Conservation (phyloP, 2,888 invertebrate genomes). For the Automeris io region DNA sequence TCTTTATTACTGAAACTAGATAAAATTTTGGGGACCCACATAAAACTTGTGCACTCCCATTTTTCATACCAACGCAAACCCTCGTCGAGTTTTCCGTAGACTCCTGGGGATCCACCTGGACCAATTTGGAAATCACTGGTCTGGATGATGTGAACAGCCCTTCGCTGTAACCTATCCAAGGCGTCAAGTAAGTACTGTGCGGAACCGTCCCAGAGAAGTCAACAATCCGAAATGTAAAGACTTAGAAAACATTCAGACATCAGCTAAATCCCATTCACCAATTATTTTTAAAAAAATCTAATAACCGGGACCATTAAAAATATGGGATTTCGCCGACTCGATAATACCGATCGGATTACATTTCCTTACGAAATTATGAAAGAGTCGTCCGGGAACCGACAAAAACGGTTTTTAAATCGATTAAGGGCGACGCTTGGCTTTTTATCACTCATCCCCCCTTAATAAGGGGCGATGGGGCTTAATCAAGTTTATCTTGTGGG, state of each 20-base stretch:
- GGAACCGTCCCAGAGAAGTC: no score
- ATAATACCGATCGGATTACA: constrained; percentile 10
- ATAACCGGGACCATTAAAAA: constrained; percentile 7
- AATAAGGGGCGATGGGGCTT: constrained; percentile 23
- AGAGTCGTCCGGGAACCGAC: constrained; percentile 19
- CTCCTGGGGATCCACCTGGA: no score
- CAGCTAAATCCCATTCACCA: constrained; percentile 5
- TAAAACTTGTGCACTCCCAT: no score
- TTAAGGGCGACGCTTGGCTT: constrained; percentile 22
- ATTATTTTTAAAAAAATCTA: constrained; percentile 6
- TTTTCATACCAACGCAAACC: no score
- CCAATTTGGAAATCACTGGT: no score
- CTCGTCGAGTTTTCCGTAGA: no score
- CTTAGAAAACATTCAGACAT: constrained; percentile 4
- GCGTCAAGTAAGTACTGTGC: no score
- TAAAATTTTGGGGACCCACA: no score
- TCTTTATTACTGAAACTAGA: no score
- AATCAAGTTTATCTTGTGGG: constrained; percentile 39
- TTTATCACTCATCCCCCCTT: constrained; percentile 23
- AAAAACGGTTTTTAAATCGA: constrained; percentile 29
- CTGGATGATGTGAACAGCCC: no score
- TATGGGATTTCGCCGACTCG: constrained; percentile 1
- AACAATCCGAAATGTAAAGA: neutral
- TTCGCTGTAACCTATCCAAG: no score
- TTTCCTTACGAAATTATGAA: constrained; percentile 12